phyloP scores from a whole-genome alignment of 2,797 vertebrate species.

The Scarus forsteni region DNA sequence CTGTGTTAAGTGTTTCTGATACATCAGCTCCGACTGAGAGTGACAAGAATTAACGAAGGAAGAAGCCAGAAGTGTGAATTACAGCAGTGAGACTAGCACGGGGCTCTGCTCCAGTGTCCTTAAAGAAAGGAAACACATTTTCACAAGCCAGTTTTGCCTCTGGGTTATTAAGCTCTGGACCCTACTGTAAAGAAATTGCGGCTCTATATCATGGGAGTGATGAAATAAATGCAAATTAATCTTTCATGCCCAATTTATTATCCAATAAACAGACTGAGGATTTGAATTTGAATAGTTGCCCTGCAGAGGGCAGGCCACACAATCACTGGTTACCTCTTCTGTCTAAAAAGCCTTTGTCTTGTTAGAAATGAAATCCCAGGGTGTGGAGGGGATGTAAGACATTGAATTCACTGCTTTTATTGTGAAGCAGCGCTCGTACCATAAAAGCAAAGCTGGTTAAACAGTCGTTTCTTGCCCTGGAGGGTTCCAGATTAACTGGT shows the following conservation, averaged over 20 bases:
- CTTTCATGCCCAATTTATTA: conserved; percentile 78
- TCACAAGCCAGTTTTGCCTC: conserved; percentile 53
- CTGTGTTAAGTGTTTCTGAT: conserved; percentile 61
- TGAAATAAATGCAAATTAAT: conserved; percentile 75
- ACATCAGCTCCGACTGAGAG: conserved; percentile 57
- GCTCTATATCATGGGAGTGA: conserved; percentile 62
- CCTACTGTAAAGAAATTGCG: conserved; percentile 56
- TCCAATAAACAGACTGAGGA: conserved; percentile 71
- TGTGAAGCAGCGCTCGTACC: conserved; percentile 10
- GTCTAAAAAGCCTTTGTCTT: conserved; percentile 45
- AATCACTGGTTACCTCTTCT: conserved; percentile 32
- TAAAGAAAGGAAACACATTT: conserved; percentile 60
- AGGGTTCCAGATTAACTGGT: conserved; percentile 21
- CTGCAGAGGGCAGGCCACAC: conserved; percentile 47
- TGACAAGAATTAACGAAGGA: conserved; percentile 64
- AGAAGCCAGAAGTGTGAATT: conserved; percentile 58
- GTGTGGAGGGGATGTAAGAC: conserved; percentile 17
- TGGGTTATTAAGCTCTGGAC: conserved; percentile 61
- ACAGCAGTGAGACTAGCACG: conserved; percentile 42
- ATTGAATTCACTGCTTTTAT: conserved; percentile 31
- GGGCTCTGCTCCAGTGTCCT: conserved; percentile 60
- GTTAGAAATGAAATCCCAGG: conserved; percentile 46
- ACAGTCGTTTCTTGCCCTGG: background rate
- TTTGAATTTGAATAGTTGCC: conserved; percentile 66
- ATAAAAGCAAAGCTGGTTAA: conserved; percentile 39